Conservation (phyloP, 2,113 vertebrate species). For the Catharus bicknelli region DNA sequence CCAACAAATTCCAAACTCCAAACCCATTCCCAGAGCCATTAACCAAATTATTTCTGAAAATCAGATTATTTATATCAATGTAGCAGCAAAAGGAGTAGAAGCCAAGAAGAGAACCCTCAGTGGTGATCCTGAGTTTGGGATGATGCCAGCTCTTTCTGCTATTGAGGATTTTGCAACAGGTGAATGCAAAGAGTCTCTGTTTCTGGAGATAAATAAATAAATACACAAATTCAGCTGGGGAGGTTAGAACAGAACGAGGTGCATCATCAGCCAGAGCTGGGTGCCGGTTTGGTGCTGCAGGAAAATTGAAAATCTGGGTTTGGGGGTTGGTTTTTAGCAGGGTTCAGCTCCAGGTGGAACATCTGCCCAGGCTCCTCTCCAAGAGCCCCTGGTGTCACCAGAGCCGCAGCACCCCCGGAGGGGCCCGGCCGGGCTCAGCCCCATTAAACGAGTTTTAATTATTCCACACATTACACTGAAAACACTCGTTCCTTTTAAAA, state of each 20-base stretch:
- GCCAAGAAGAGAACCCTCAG: not conserved
- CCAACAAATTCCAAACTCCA: not conserved
- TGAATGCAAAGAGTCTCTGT: not conserved
- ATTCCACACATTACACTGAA: not conserved
- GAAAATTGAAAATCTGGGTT: accelerated
- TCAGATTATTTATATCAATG: not conserved
- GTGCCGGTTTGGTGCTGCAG: not conserved
- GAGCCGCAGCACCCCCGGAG: not conserved
- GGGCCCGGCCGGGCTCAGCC: not conserved
- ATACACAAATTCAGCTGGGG: not conserved
- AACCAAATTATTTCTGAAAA: not conserved
- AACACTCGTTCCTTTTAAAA: slow-evolving; percentile 5
- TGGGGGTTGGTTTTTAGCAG: not conserved
- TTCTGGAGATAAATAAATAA: not conserved
- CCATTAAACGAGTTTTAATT: not conserved
- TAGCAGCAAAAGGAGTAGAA: not conserved
- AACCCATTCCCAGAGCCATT: not conserved
- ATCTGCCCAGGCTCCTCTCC: not conserved
- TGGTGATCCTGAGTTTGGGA: not conserved
- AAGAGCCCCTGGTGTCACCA: not conserved
- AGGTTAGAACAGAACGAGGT: no score
- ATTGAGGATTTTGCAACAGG: not conserved
- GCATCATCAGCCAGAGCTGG: not conserved
- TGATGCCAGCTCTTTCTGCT: not conserved
- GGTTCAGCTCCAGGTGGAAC: not conserved